Conservation (phyloP, 2,888 invertebrate species). For the Barypeithes pellucidus region DNA sequence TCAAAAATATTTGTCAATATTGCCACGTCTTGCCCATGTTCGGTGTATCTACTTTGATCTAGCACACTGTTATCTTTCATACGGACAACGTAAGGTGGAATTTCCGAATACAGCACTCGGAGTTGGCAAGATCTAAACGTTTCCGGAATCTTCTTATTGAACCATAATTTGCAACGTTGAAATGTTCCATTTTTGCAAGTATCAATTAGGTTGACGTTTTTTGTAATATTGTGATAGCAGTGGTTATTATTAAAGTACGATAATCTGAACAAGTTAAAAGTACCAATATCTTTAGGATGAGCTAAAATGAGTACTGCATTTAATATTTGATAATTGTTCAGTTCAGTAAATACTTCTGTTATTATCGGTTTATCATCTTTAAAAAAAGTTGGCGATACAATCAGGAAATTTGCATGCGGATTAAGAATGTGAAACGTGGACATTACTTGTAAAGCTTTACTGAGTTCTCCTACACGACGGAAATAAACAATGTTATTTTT, state of each 20-base stretch:
- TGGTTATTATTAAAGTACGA: constrained; percentile 59
- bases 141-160: constrained; percentile 58
- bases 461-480: constrained; percentile 51
- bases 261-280: constrained; percentile 61
- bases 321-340: constrained; percentile 56
- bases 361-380: constrained; percentile 51
- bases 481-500: constrained; percentile 57
- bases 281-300: constrained; percentile 48
- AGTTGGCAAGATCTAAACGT: constrained; percentile 63
- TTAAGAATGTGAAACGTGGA: constrained; percentile 51
- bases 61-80: constrained; percentile 50
- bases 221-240: constrained; percentile 57
- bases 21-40: constrained; percentile 56
- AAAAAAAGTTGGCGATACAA: constrained; percentile 58
- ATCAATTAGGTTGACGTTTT: constrained; percentile 55
- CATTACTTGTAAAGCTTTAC: constrained; percentile 41
- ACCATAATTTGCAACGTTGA: constrained; percentile 50
- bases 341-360: constrained; percentile 53
- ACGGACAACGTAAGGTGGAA: constrained; percentile 64
- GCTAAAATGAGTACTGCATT: constrained; percentile 61
- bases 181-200: constrained; percentile 56
- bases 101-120: constrained; percentile 62
- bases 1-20: constrained; percentile 56
- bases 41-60: constrained; percentile 25
- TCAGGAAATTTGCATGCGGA: constrained; percentile 57